Evolutionary conservation across 2,888 invertebrate genomes (phyloP), one percentile per base, ranked within the genome.

Genomic region (Acanthosepion esculentum): DNA sequence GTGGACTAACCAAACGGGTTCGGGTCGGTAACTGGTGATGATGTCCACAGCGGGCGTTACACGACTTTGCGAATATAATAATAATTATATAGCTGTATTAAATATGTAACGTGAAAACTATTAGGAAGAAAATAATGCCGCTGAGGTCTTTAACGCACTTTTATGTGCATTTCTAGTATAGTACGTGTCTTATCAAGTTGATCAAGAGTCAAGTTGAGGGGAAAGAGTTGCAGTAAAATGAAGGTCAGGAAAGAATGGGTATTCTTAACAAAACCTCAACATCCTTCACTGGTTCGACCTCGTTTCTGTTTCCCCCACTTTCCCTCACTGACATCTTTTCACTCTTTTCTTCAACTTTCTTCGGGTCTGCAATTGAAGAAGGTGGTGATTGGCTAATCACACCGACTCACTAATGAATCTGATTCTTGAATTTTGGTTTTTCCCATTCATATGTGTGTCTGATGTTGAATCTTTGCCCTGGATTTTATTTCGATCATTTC

Each of bases 11-110:
- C 15, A 33, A 78, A 78, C 15, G n/a, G 78, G 78, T 10, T 12
- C 12, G n/a, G 78, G 78, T 78, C 15, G n/a, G 78, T 78, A n/a
- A n/a, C n/a, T 78, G 78, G n/a, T n/a, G n/a, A 78, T 5, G n/a
- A 33, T 78, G 78, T 78, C n/a, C n/a, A 15, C n/a, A 33, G 78
- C n/a, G n/a, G 78, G 15, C 78, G 78, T 78, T 78, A 78, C n/a
- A 78, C 78, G 78, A 78, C n/a, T 78, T n/a, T 78, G 78, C 78
- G n/a, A 33, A 78, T n/a, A 78, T 78, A 78, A 78, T 78, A n/a
- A 78, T 78, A 78, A 78, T 78, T 78, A 78, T 33, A 78, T 78
- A n/a, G n/a, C 78, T n/a, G n/a, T n/a, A n/a, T 78, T 78, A 78
- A 78, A 78, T 78, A 78, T 78, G 78, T 78, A 78, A 78, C 78